Evolutionary conservation across 2,113 vertebrate genomes (phyloP), one percentile per base, ranked within the genome.

Genomic region (Plotosus lineatus): DNA sequence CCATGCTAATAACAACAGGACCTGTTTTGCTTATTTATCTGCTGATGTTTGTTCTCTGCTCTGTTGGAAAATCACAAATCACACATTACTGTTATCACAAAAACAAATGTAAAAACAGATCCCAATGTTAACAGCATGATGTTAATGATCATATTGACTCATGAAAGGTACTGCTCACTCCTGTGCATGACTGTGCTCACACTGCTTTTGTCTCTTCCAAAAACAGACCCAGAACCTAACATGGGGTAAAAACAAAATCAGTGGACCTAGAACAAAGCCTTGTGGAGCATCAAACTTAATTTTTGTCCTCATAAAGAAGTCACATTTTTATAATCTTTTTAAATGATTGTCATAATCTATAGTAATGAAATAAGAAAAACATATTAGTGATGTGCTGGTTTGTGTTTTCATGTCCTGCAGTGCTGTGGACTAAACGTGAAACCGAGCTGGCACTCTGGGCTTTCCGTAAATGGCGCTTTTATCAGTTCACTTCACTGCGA

Each of bases 391-490:
- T 58, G 14, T 28, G 4, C 14, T 14, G 11, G 6, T 63, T 63
- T 19, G 17, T 21, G 33, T 36, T 33, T 21, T 17, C 6, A 26
- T 65, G 15, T 82, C 26, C 26, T 75, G 53, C 89, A 98, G 97
- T 98, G 86, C 95, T 94, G 0, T 99, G 98, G 97, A 98, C 96
- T 0, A 92, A 91, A 50, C 90, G 91, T 12, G 97, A 99, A 85
- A 96, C 95, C 0, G 97, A 98, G 87, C 89, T 98, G 81, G 97
- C 97, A 0, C 91, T 98, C 72, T 99, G 98, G 97, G 97, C 95
- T 77, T 98, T 98, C 90, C 94, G 98, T 65, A 99, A 98, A 89
- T 99, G 98, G 98, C 96, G 96, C 87, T 98, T 96, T 91, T 99
- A 99, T 89, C 97, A 98, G 87, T 99, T 99, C 91, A 99, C 98